Percentiles rank a stretch among this genome's conserved stretches.
Evolutionary conservation across 2,113 vertebrate species (phyloP).

Genomic region (Psittacula cyanocephala): DNA sequence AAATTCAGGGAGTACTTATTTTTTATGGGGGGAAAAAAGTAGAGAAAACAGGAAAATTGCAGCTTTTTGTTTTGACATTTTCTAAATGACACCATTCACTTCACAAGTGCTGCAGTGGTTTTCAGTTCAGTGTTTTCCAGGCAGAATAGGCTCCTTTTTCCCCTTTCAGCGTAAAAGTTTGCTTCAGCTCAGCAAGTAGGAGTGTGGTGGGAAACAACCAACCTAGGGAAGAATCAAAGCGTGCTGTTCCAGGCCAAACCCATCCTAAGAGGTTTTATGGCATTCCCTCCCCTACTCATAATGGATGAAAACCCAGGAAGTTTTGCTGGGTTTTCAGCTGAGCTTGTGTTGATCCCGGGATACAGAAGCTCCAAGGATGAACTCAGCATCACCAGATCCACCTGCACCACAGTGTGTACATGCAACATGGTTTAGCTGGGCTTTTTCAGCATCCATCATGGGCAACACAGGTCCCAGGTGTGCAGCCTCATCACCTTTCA

Average conservation of each 20-base stretch:
- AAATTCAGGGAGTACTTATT: background rate
- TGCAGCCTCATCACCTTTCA: background rate
- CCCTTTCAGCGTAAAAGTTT: background rate
- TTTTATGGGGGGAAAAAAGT: rapidly evolving
- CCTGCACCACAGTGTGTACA: rapidly evolving
- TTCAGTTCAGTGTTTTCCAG: background rate
- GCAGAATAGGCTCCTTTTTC: background rate
- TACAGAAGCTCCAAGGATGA: background rate
- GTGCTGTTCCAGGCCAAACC: background rate
- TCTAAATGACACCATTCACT: background rate
- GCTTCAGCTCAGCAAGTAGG: background rate
- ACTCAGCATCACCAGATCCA: background rate
- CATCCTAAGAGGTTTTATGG: background rate
- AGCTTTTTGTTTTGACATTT: slow-evolving; percentile 18
- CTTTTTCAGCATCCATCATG: background rate
- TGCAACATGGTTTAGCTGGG: rapidly evolving
- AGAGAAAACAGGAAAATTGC: background rate
- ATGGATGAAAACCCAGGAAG: background rate
- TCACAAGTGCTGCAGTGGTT: background rate
- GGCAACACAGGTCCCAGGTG: background rate
- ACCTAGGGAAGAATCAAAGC: background rate
- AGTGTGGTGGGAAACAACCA: background rate
- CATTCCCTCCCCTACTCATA: background rate
- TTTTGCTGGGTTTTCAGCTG: background rate
- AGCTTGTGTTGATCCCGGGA: background rate